Evolutionary conservation across 2,113 vertebrate genomes (phyloP), one percentile per base, ranked within the genome.

Genomic region (Nothocercus julius): DNA sequence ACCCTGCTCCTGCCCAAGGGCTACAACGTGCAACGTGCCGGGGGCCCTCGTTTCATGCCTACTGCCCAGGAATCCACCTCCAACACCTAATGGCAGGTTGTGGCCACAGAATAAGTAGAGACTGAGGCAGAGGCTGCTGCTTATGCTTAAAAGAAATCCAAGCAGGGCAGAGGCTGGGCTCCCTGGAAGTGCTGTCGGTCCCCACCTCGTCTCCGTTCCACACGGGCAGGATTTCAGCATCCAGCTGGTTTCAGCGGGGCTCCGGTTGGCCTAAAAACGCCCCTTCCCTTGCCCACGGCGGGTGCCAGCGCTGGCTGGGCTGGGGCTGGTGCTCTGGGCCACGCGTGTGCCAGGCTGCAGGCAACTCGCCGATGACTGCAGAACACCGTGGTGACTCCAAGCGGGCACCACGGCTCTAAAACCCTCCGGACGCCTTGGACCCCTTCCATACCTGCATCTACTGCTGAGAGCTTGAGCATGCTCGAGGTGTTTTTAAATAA

Each of bases 121-220:
- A 49, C 28, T 76, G 40, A 40, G 44, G 91, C 18, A 68, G 53
- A 85, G 62, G 40, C 66, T 1, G 3, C n/a, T 79, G 16, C 44
- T 49, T 72, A 45, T 51, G 83, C 45, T 76, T 59, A 47, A 38
- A 77, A 67, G 53, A 85, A 77, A 68, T 62, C 38, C n/a, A 90
- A 47, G 45, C 32, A 89, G 72, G 74, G 21, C 49, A 83, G 8
- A 12, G 36, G 17, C n/a, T 76, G 62, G 73, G 63, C n/a, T 77
- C 36, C 0, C 0, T 42, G 40, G 68, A 54, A 16, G 15, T 18
- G 16, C n/a, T 85, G 1, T 58, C 0, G 1, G 30, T 49, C n/a
- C 13, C 59, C 30, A 70, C 12, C 18, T n/a, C 2, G 0, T 30
- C 74, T 38, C 45, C 72, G 14, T 42, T 64, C 51, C 91, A 47